These are phyloP conservation scores for Pteruthius melanotis DNA, from an alignment of 2,113 vertebrate genomes.

Conservation along the genomic window DNA sequence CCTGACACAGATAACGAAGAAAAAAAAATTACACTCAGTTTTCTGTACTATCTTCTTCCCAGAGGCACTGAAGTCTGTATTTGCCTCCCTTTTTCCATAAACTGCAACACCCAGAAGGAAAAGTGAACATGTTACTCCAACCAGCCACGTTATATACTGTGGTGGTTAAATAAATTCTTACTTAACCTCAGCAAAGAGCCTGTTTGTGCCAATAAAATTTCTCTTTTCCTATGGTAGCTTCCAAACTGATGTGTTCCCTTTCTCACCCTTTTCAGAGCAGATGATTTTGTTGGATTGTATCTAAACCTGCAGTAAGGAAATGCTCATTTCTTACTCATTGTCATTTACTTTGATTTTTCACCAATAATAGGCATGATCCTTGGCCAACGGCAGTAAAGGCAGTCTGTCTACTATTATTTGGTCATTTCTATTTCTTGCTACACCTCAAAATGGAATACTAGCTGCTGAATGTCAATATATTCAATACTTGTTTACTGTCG, in stretches of 20 bases:
- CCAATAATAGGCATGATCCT: not conserved
- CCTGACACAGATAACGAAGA: not conserved
- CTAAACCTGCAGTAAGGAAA: not conserved
- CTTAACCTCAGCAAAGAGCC: not conserved
- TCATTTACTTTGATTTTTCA: not conserved
- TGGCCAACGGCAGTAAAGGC: not conserved
- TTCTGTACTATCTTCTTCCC: not conserved
- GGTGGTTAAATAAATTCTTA: not conserved
- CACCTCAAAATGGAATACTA: not conserved
- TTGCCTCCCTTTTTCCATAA: not conserved
- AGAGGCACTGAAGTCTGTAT: not conserved
- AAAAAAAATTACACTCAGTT: not conserved
- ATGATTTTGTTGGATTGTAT: not conserved
- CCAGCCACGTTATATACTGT: not conserved
- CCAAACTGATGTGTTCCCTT: not conserved
- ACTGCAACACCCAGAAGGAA: not conserved
- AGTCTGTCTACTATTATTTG: not conserved
- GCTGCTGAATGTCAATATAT: not conserved
- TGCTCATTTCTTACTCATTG: not conserved
- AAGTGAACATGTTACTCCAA: not conserved
- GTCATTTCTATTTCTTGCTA: not conserved
- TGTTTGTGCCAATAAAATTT: not conserved
- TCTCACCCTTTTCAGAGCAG: not conserved
- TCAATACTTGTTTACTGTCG: not conserved
- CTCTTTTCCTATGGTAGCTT: not conserved